Base-by-base conservation (phyloP, 2,797 vertebrate species). In the Acrocephalus scirpaceus region DNA sequence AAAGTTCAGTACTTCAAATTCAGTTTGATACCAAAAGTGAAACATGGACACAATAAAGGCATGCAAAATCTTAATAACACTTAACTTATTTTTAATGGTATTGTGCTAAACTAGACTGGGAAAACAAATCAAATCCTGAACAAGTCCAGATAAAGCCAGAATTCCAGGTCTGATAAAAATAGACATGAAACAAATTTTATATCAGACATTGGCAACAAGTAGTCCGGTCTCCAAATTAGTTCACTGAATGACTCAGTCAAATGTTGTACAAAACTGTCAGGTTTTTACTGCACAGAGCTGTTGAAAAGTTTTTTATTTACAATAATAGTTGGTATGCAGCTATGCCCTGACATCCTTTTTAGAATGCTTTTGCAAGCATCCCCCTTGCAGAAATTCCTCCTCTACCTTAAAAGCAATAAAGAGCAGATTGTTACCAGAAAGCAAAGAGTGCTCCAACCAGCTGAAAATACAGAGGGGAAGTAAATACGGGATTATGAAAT, bases 401-500 rank as follows among this genome's bases (percentile, higher is more conserved):
- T 77, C 51, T 69, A 75, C 78, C 65, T 91, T 89, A 72, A 77
- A 89, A 69, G 64, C 47, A 77, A 72, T 40, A 74, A 91, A 89
- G n/a, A 53, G 16, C 25, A 80, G 69, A 72, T 50, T 18, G 5
- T 54, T 67, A 91, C 18, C 64, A 92, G 84, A 86, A 84, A 75
- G 57, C 34, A 72, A 70, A 45, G 75, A 77, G 36, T 72, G 48
- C 36, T 89, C 57, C 29, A 67, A 50, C 9, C 51, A 70, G 16
- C 47, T 79, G 88, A 66, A 92, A 94, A 80, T 73, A 75, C 70
- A 66, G 45, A 91, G 47, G 11, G 61, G 38, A 80, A 93, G 32
- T 69, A 74, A 91, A 92, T 81, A 76, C 16, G 20, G 10, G 83
- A 91, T 84, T 90, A 81, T 5, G 0, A 73, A 88, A 91, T 84